phyloP scores from a whole-genome alignment of 2,888 invertebrate species.

The Dynastes maya region DNA sequence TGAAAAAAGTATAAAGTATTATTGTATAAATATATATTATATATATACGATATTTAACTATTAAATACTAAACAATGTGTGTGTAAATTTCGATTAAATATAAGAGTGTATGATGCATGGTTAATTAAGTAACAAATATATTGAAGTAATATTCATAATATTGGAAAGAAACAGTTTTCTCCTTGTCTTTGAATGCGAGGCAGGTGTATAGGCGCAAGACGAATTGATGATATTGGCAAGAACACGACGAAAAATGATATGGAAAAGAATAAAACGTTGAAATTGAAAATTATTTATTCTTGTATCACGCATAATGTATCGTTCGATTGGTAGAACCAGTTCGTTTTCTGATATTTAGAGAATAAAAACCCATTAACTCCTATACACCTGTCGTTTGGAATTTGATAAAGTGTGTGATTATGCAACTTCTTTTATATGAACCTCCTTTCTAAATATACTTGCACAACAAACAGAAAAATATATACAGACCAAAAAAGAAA shows the following conservation, averaged over 20 bases:
- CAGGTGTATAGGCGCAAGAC: conserved; percentile 62
- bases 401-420: conserved; percentile 70
- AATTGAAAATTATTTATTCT: conserved; percentile 65
- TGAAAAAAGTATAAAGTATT: conserved; percentile 66
- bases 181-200: conserved; percentile 69
- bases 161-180: conserved; percentile 65
- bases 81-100: conserved; percentile 65
- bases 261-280: conserved; percentile 59
- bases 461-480: conserved; percentile 9
- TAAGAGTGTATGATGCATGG: conserved; percentile 67
- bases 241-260: background rate
- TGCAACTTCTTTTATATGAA: conserved; percentile 54
- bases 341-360: conserved; percentile 52
- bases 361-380: conserved; percentile 51
- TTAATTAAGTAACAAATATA: conserved; percentile 60
- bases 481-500: background rate
- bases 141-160: conserved; percentile 62
- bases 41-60: conserved; percentile 67
- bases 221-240: background rate
- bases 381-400: conserved; percentile 65
- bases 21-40: conserved; percentile 61
- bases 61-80: conserved; percentile 65
- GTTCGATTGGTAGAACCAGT: conserved; percentile 61
- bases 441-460: conserved; percentile 24
- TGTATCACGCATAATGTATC: conserved; percentile 64